Evolutionary conservation across 2,888 invertebrate genomes (phyloP), one percentile per base, ranked within the genome.

Genomic region (Catocala fraxini): DNA sequence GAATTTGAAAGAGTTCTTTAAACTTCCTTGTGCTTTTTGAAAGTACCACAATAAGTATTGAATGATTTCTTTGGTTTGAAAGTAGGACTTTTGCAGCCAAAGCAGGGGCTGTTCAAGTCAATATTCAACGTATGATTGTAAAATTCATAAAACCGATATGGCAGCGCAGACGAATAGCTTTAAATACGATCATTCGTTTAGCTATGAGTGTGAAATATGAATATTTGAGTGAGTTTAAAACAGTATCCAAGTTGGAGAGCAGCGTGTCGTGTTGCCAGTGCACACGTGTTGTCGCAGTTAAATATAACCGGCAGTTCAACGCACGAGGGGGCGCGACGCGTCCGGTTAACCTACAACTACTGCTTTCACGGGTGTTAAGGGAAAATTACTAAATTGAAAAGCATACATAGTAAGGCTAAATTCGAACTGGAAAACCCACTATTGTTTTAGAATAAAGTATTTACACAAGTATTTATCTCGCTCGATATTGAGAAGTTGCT

Each of bases 291-390:
- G 89, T 84, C 83, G 88, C 79, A 88, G 93, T 92, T 94, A 94
- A 92, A 94, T 93, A 93, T 94, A 94, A 91, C 89, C 83, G 82
- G 82, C 86, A 80, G 93, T 93, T 93, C 93, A 92, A 92, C 89
- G 92, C 87, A 86, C 93, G 88, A 87, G 84, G 89, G 88, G 85
- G 86, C 81, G 80, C 81, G 80, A 71, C 75, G 83, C 87, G 89
- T 85, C 87, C 89, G 88, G 87, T 83, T 89, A 91, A 90, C 90
- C 89, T 84, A 89, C 87, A 85, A 87, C 85, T 85, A 82, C 78
- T 81, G 79, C 75, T 72, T 77, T 75, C 65, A 68, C 74, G 66
- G 70, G 67, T 73, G 57, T 74, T 68, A 59, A 63, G 52, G 53
- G 46, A 52, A 65, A 64, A 64, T 60, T 57, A 65, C 63, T 68